Base-by-base conservation (phyloP, 2,113 vertebrate genomes). In the Epinephelus lanceolatus region DNA sequence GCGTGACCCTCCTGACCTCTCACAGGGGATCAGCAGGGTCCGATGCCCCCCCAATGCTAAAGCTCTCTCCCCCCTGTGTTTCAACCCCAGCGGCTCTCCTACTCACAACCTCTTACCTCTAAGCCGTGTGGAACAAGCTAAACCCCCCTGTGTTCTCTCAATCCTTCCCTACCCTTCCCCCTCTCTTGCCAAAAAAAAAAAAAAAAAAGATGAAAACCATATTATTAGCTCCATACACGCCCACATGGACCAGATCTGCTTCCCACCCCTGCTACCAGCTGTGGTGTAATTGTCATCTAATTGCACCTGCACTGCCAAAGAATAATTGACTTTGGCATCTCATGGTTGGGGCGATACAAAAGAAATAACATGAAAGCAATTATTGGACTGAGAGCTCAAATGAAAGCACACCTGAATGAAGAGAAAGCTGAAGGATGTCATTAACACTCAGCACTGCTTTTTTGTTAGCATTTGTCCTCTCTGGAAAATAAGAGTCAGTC, bases 241-340 rank as follows among this genome's bases (percentile, higher is more conserved):
- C 89, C 83, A 88, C 81, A 55, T 5, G 65, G 86, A 92, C 87
- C 84, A 88, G 86, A 90, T 76, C 87, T 69, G 80, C 86, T 86
- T 80, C 72, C 88, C 90, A 79, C 84, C 88, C 92, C 90, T 85
- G 89, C 89, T 86, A 91, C 93, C 93, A 94, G 92, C 94, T 94
- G 93, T 93, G 93, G 94, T 92, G 93, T 95, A 94, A 95, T 95
- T 94, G 93, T 94, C 92, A 92, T 92, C 91, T 94, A 93, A 94
- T 94, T 94, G 94, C 94, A 96, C 94, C 94, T 94, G 93, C 94
- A 87, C 89, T 86, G 92, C 90, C 88, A 83, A 90, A 91, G 91
- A 92, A 93, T 95, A 94, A 95, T 93, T 92, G 91, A 94, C 92
- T 92, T 89, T 91, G 89, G 84, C 92, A 93, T 94, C 89, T 92